phyloP scores from a whole-genome alignment of 92 coral and sea anemone species.

The Plumapathes pennacea region DNA sequence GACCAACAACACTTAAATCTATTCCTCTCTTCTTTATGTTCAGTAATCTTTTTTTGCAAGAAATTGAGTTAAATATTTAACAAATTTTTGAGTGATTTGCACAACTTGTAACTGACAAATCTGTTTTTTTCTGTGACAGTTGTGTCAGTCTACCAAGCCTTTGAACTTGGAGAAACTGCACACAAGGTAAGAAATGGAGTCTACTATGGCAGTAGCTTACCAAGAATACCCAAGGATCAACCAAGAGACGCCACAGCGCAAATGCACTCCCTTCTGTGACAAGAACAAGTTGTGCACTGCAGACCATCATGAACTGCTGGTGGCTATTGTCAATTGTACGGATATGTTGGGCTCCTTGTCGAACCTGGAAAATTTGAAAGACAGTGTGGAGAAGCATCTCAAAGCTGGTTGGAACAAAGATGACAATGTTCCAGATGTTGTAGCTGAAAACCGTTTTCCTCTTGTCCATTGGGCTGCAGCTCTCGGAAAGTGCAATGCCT shows the following conservation, averaged over 20 bases:
- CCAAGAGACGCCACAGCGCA: constrained; percentile 69
- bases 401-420: constrained; percentile 93
- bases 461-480: constrained; percentile 96
- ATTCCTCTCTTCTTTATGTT: too few relatives aligned
- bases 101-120: too few relatives aligned
- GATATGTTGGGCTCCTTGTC: constrained; percentile 93
- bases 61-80: too few relatives aligned
- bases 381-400: constrained; percentile 79
- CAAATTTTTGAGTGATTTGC: too few relatives aligned
- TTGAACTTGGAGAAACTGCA: too few relatives aligned
- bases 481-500: constrained; percentile 89
- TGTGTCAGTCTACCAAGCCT: too few relatives aligned
- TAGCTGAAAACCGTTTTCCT: constrained; percentile 81
- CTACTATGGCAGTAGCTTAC: constrained; percentile 38
- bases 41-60: too few relatives aligned
- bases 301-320: constrained; percentile 90
- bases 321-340: constrained; percentile 91
- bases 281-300: constrained; percentile 86
- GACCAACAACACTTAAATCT: too few relatives aligned
- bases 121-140: too few relatives aligned
- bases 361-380: constrained; percentile 84
- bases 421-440: constrained; percentile 92
- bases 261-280: constrained; percentile 98
- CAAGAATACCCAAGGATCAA: constrained; percentile 63
- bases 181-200: constrained; percentile 12